Conservation (phyloP, 2,888 invertebrate genomes). For the Eurytoma adleriae region DNA sequence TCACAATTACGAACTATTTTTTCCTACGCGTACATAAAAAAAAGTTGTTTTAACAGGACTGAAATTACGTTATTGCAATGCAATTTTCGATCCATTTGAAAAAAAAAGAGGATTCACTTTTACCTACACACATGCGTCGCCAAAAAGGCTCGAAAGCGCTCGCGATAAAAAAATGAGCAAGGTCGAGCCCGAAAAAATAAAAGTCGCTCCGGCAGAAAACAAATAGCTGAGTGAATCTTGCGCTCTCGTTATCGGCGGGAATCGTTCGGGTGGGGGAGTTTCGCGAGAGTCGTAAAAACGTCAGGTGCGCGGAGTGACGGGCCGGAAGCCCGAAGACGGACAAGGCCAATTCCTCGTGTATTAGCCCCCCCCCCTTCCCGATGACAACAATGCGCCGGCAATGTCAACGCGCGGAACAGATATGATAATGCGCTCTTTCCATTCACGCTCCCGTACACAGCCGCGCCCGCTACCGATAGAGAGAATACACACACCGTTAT, state of each 20-base stretch:
- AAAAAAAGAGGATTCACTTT: no score
- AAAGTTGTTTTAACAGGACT: no score
- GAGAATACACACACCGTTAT: neutral
- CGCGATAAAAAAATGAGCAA: no score
- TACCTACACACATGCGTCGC: no score
- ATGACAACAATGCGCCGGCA: slow-evolving; percentile 58
- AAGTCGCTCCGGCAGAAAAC: no score
- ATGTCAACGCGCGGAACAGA: slow-evolving; percentile 63
- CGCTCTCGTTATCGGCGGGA: neutral
- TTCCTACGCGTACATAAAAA: no score
- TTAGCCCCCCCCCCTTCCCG: slow-evolving; percentile 62
- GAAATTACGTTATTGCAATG: no score
- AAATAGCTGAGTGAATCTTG: no score
- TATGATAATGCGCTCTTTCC: slow-evolving; percentile 66
- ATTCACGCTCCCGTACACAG: slow-evolving; percentile 62
- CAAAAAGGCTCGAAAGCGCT: no score
- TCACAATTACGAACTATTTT: no score
- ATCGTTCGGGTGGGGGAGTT: neutral
- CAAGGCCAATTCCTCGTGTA: slow-evolving; percentile 75
- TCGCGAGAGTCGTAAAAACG: slow-evolving; percentile 35
- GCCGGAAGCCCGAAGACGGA: slow-evolving; percentile 73
- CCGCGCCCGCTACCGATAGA: neutral
- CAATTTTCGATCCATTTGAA: no score
- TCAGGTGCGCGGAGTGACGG: slow-evolving; percentile 39
- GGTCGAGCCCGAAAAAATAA: no score